Conservation (phyloP, 2,797 vertebrate genomes). For the Danionella dracula region DNA sequence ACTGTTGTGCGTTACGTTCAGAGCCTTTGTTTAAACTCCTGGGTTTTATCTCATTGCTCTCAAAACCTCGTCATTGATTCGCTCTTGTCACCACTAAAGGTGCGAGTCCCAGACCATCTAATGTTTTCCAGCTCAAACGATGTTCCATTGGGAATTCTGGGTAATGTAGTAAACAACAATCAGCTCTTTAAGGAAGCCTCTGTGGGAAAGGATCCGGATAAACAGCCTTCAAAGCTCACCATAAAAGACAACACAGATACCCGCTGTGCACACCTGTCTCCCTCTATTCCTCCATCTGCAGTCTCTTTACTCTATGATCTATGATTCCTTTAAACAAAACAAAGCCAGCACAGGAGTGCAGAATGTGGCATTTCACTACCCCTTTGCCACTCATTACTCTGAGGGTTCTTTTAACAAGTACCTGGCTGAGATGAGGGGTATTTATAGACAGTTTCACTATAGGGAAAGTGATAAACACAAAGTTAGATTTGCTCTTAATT, state of each 20-base stretch:
- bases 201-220: slow-evolving; percentile 54
- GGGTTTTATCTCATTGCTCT: slow-evolving; percentile 2
- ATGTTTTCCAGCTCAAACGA: slow-evolving; percentile 58
- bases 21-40: slow-evolving; percentile 14
- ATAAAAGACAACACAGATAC: slow-evolving; percentile 37
- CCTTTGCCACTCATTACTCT: background rate
- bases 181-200: slow-evolving; percentile 51
- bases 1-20: background rate
- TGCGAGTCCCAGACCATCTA: slow-evolving; percentile 48
- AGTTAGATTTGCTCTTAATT: slow-evolving; percentile 44
- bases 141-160: slow-evolving; percentile 53
- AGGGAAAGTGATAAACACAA: slow-evolving; percentile 33
- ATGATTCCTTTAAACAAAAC: slow-evolving; percentile 5
- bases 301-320: background rate
- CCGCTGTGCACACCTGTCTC: background rate
- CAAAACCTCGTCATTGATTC: background rate
- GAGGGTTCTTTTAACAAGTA: slow-evolving; percentile 19
- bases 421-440: slow-evolving; percentile 24
- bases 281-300: slow-evolving; percentile 1
- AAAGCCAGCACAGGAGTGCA: slow-evolving; percentile 3
- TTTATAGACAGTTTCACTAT: slow-evolving; percentile 52
- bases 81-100: slow-evolving; percentile 27
- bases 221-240: slow-evolving; percentile 46
- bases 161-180: slow-evolving; percentile 64
- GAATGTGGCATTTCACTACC: slow-evolving; percentile 10